Evolutionary conservation across 2,113 vertebrate species (phyloP), one percentile per base, ranked within the genome.

Genomic region (Eudyptes chrysolophus): DNA sequence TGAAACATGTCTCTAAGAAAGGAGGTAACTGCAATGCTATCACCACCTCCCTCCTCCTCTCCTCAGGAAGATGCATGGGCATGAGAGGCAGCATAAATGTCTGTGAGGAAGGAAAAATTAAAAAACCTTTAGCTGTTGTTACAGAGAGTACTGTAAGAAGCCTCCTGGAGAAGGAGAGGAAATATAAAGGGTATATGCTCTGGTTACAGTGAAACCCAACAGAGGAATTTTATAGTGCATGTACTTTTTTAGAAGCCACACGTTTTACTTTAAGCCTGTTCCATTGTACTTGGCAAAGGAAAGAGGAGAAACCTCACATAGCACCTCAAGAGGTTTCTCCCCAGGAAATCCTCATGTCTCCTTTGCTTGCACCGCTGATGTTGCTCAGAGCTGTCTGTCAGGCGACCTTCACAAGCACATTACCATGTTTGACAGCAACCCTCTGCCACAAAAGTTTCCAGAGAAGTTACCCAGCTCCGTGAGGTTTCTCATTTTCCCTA

Each of bases 401-500:
- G 83, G 64, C 9, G 68, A 94, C 79, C 84, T 96, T 93, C 66
- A 81, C 30, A 78, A 88, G 88, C 68, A 48, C 49, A 18, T 84
- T 71, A 55, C 82, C 87, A 79, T 34, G 29, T 72, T 13, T 89
- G 93, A 94, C 77, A 87, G 55, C 86, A 93, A 72, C 48, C 25
- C 76, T 40, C 74, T 1, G 0, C 83, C 92, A 94, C 81, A 32
- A 61, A 89, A 91, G 58, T 52, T 96, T 90, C 85, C 90, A 91
- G 57, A 80, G 90, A 90, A 90, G 87, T 25, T 70, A 79, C 27
- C 26, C 84, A 1, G 30, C 74, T 95, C 61, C 0, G 0, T 0
- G 13, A 92, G 58, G 61, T 93, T 91, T 95, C 92, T 94, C 66
- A 21, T 97, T 93, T 96, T 96, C 89, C 69, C 91, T 60, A 14